Base-by-base conservation (phyloP, 2,113 vertebrate species). In the Genyomyrus donnyi region DNA sequence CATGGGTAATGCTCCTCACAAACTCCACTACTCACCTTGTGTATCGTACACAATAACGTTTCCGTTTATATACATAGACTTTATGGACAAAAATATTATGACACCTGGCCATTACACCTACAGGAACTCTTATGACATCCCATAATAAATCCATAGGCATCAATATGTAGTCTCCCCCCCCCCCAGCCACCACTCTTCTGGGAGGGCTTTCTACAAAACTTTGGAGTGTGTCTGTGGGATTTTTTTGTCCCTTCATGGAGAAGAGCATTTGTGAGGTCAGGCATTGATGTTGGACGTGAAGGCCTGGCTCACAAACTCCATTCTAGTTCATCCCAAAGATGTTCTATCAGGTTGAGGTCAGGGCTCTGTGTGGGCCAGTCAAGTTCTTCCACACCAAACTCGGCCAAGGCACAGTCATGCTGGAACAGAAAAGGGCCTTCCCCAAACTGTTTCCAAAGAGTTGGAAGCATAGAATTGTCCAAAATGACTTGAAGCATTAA, bases 1-100 rank as follows among this genome's bases (percentile, higher is more conserved):
- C 94, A 99, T 99, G 98, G 98, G 98, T 99, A 98, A 91, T 93
- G 93, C 52, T 86, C 31, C 89, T 74, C 91, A 91, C 62, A 89
- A 56, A 86, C 21, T 56, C 83, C 50, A 24, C 10, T 52, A 74
- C 62, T 46, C 1, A 85, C 89, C 49, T 42, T 66, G 35, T 85
- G 5, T 50, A 45, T 89, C 62, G 66, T 19, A 84, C 24, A 90
- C 58, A 90, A 19, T 66, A 53, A 70, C 27, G 39, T 48, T 88
- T 48, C 19, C 49, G 27, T 42, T 46, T 42, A 88, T 46, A 88
- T 39, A 49, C 88, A 66, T 24, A 88, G 11, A 74, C 83, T 85
- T 31, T 70, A 70, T 70, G 62, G n/a, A 70, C 62, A 70, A 27
- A 70, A 31, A 27, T 13, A 70, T 70, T 70, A 9, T 8, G 62